Conservation (phyloP, 2,797 vertebrate genomes). For the Sebastiscus albofasciatus region DNA sequence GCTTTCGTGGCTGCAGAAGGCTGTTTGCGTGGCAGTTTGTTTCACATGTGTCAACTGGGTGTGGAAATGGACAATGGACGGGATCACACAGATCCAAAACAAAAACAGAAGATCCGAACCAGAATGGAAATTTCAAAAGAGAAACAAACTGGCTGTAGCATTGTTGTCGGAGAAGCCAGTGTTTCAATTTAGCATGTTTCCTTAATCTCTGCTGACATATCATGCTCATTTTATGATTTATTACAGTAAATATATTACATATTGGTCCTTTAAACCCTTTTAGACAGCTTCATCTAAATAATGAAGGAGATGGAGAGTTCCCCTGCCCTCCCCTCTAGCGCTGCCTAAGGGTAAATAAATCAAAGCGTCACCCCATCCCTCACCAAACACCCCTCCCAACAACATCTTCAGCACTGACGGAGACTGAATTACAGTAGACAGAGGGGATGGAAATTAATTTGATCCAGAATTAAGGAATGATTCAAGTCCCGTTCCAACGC, state of each 20-base stretch:
- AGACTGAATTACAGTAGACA: constrained; percentile 35
- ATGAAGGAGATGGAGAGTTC: not conserved
- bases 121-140: not conserved
- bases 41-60: no score
- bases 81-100: no score
- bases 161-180: no score
- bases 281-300: constrained; percentile 48
- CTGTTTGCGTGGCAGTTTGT: no score
- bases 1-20: accelerated
- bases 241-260: no score
- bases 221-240: no score
- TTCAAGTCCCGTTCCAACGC: constrained; percentile 29
- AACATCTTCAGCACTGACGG: constrained; percentile 33
- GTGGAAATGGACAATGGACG: no score
- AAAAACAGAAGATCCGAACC: accelerated
- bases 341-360: constrained; percentile 55
- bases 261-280: constrained; percentile 8
- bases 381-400: not conserved
- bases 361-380: constrained; percentile 24
- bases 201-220: no score
- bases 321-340: constrained; percentile 11
- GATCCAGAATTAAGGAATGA: constrained; percentile 63
- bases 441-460: constrained; percentile 61
- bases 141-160: no score
- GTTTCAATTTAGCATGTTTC: no score